A percentile compares a stretch with the other conserved stretches of the same genome.
phyloP scores from a whole-genome alignment of 2,113 vertebrate species.

The Rhodinocichla rosea region DNA sequence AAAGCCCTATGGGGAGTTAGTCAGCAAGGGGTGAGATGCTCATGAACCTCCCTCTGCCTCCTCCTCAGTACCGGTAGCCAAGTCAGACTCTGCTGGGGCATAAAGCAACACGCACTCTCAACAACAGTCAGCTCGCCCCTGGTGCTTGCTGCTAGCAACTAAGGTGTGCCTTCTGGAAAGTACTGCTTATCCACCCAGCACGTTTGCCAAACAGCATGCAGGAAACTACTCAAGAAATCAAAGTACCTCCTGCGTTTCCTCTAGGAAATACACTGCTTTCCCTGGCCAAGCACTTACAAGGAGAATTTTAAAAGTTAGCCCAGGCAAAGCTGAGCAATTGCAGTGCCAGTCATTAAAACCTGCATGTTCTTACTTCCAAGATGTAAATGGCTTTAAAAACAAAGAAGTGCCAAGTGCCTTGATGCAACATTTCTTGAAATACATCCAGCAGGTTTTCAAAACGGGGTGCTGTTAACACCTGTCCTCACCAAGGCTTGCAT shows the following conservation, averaged over 20 bases:
- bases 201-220: background rate
- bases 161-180: conserved; percentile 48
- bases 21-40: background rate
- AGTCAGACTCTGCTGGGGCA: background rate
- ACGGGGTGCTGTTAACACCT: conserved; percentile 52
- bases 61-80: background rate
- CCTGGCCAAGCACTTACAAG: rapidly evolving
- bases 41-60: background rate
- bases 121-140: conserved; percentile 3
- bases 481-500: conserved; percentile 11
- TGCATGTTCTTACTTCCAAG: background rate
- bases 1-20: conserved; percentile 43
- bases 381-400: conserved; percentile 15
- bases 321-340: background rate
- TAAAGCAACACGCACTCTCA: background rate
- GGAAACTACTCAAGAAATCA: background rate
- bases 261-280: background rate
- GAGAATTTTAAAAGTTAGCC: background rate
- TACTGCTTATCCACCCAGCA: background rate
- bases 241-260: background rate
- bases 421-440: conserved; percentile 57
- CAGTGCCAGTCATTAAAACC: background rate
- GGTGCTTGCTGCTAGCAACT: conserved; percentile 6
- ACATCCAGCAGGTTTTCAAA: conserved; percentile 58
- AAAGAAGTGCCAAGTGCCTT: background rate